Percentiles rank a stretch among this genome's conserved stretches.
phyloP scores from a whole-genome alignment of 2,888 invertebrate genomes.

The Heliconius ethilla region DNA sequence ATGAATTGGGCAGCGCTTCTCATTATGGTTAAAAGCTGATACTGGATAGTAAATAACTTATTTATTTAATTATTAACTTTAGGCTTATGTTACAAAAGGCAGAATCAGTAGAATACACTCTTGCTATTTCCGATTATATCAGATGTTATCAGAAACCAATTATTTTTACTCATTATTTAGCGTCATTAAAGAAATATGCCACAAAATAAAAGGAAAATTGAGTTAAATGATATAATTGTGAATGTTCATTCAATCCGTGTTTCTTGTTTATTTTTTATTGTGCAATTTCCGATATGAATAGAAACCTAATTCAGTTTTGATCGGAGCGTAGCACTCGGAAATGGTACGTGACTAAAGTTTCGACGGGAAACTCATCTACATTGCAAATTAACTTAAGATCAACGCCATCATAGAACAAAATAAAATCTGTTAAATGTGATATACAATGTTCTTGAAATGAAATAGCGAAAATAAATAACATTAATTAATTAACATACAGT shows the following conservation, averaged over 20 bases:
- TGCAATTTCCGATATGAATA: background rate
- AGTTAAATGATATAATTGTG: background rate
- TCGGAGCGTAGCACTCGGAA: slow-evolving; percentile 34
- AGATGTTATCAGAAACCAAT: too few species aligned
- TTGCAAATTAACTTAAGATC: slow-evolving; percentile 55
- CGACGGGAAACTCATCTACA: slow-evolving; percentile 51
- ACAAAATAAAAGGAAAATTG: background rate
- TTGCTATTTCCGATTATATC: too few species aligned
- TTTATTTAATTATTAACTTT: too few species aligned
- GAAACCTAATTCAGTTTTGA: slow-evolving; percentile 46
- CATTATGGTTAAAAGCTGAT: background rate
- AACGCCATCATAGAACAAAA: slow-evolving; percentile 24
- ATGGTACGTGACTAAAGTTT: slow-evolving; percentile 29
- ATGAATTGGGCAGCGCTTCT: too few species aligned
- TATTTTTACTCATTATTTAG: too few species aligned
- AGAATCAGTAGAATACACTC: background rate
- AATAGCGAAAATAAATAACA: too few species aligned
- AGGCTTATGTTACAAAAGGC: background rate
- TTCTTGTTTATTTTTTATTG: background rate
- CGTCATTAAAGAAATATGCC: background rate
- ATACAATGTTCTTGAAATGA: background rate
- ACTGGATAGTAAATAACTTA: background rate
- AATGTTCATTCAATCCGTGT: background rate
- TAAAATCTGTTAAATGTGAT: background rate
- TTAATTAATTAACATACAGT: too few species aligned